Evolutionary conservation across 1,140 invertebrate genomes (phyloP).

Genomic region (Lineus longissimus): DNA sequence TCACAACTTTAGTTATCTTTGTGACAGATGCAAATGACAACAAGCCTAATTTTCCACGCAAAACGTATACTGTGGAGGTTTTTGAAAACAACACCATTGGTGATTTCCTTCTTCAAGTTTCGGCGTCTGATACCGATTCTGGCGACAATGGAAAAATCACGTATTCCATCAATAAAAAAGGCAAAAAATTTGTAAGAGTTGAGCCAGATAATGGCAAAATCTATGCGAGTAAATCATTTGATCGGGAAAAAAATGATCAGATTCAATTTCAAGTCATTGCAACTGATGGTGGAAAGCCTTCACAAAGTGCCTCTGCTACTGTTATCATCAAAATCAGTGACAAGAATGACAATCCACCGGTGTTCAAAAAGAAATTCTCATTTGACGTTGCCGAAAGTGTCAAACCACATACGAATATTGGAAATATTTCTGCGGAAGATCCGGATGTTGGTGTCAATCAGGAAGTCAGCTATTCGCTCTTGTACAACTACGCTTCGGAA

Average conservation of each 20-base stretch:
- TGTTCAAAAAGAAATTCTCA: constrained; percentile 22
- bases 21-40: constrained; percentile 92
- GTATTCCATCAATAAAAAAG: constrained; percentile 64
- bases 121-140: constrained; percentile 82
- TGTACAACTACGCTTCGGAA: background rate
- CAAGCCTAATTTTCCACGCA: constrained; percentile 66
- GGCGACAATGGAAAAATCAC: constrained; percentile 86
- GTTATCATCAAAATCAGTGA: constrained; percentile 33
- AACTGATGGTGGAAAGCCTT: constrained; percentile 67
- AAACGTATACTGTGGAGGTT: background rate
- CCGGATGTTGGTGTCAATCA: background rate
- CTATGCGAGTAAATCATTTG: constrained; percentile 70
- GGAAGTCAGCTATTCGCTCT: background rate
- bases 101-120: constrained; percentile 56
- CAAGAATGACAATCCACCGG: constrained; percentile 34
- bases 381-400: background rate
- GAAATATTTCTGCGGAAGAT: background rate
- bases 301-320: constrained; percentile 14
- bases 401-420: background rate
- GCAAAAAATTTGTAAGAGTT: too few species aligned
- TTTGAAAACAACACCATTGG: background rate
- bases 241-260: constrained; percentile 72
- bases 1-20: constrained; percentile 60
- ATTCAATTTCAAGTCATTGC: constrained; percentile 71
- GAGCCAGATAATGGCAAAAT: constrained; percentile 24